A percentile compares a stretch with the other conserved stretches of the same genome.
Evolutionary conservation across 2,888 invertebrate genomes (phyloP).

Genomic region (Autographa pulchrina): DNA sequence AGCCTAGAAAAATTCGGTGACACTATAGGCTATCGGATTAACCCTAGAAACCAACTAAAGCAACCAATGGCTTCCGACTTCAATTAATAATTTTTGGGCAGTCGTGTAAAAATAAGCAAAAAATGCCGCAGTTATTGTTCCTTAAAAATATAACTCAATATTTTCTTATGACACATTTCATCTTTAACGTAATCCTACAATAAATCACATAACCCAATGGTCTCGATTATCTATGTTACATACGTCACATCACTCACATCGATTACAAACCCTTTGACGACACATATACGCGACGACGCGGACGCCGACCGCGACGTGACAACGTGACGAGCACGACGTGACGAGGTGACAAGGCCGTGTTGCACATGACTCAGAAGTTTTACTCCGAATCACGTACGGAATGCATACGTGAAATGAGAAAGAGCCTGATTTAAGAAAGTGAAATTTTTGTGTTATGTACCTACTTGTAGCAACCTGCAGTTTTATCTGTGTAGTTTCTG

Average conservation of each 20-base stretch:
- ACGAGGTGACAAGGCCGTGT: slow-evolving; percentile 32
- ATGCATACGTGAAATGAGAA: slow-evolving; percentile 16
- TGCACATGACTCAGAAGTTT: slow-evolving; percentile 21
- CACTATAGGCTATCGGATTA: too few relatives aligned
- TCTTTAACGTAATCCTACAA: neutral
- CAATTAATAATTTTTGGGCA: too few relatives aligned
- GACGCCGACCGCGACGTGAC: slow-evolving; percentile 24
- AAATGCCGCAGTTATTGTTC: too few relatives aligned
- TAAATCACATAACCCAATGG: neutral
- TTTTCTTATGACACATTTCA: too few relatives aligned
- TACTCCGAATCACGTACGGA: slow-evolving; percentile 41
- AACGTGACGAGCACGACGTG: slow-evolving; percentile 15
- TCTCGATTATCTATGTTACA: slow-evolving; percentile 1
- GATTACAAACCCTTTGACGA: slow-evolving; percentile 12
- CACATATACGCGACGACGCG: slow-evolving; percentile 29
- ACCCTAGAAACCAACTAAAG: too few relatives aligned
- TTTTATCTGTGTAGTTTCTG: too few relatives aligned
- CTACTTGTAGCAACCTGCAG: too few relatives aligned
- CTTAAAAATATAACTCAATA: too few relatives aligned
- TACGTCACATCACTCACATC: slow-evolving; percentile 31
- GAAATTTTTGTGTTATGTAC: neutral
- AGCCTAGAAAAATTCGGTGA: too few relatives aligned
- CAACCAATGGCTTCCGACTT: too few relatives aligned
- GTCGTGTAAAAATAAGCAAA: too few relatives aligned
- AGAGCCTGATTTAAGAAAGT: neutral